These are phyloP conservation scores for Shinisaurus crocodilurus DNA, from an alignment of 2,113 vertebrate species.

Conservation along the genomic window DNA sequence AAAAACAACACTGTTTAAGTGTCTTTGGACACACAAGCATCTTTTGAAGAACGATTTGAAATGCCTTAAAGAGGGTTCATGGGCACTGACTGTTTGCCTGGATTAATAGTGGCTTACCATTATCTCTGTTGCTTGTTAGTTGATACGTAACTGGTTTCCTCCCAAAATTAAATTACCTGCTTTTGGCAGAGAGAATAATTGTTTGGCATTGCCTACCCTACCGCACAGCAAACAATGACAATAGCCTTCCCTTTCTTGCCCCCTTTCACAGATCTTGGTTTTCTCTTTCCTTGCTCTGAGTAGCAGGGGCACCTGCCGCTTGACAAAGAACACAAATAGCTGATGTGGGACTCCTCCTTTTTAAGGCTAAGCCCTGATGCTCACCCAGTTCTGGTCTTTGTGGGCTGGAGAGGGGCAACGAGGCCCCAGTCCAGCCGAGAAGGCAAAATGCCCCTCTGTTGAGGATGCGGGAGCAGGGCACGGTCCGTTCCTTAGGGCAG, in stretches of 20 bases:
- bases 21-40: neutral
- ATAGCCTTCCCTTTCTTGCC: neutral
- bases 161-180: neutral
- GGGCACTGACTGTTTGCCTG: neutral
- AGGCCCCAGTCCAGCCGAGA: no score
- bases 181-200: neutral
- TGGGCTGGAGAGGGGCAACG: neutral
- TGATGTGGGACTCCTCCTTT: fast-evolving
- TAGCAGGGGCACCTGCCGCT: neutral
- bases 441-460: neutral
- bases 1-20: neutral
- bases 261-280: neutral
- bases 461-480: neutral
- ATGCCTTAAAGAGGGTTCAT: neutral
- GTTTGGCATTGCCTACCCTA: neutral
- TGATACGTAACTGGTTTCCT: no score
- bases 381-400: neutral
- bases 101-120: neutral
- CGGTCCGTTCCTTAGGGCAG: no score
- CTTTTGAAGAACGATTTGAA: neutral
- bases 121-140: neutral
- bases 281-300: neutral
- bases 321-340: neutral
- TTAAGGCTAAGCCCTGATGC: neutral
- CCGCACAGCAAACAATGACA: neutral